Evolutionary conservation across 2,888 invertebrate species (phyloP), one percentile per base, ranked within the genome.

Genomic region (Eristalis intricaria): DNA sequence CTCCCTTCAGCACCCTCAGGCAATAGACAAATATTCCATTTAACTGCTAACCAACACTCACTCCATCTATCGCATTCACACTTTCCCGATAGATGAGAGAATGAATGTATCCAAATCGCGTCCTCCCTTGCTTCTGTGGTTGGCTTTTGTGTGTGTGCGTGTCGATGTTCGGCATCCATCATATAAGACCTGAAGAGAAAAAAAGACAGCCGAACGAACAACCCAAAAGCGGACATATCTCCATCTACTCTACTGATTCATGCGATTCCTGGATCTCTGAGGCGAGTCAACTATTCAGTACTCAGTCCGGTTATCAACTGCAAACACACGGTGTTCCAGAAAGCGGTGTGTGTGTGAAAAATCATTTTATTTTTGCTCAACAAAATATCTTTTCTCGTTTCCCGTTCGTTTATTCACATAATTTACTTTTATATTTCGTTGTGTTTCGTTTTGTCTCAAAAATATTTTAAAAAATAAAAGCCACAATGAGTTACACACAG

Each of bases 281-380:
- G 26, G 50, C 50, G 19, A 50, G 50, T 50, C 50, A 50, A 50
- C 50, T 19, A 50, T 50, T 50, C 60, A 29, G 26, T 29, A 60
- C 60, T 82, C 56, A 86, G 86, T 86, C 65, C 82, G 86, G 86
- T 86, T 82, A 86, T 86, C 70, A 86, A 86, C 82, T 78, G 86
- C 82, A 74, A 86, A 56, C 70, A 50, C 40, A 75, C 50, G 19
- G 78, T 78, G 82, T 74, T 78, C 23, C 60, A 61, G 22, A 32
- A 75, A 38, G 73, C 64, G 78, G 70, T 56, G 65, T 76, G 85
- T 82, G 71, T 19, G 73, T 73, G 66, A 64, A 81, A 69, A 68
- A 73, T 81, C 73, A 77, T 60, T 5, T 50, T 50, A 19, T 73
- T 81, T 60, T 50, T 7, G 26, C 26, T 26, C 26, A 26, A n/a